These are phyloP conservation scores for Pseudomugil gertrudae DNA, from an alignment of 2,797 vertebrate species.

Conservation along the genomic window DNA sequence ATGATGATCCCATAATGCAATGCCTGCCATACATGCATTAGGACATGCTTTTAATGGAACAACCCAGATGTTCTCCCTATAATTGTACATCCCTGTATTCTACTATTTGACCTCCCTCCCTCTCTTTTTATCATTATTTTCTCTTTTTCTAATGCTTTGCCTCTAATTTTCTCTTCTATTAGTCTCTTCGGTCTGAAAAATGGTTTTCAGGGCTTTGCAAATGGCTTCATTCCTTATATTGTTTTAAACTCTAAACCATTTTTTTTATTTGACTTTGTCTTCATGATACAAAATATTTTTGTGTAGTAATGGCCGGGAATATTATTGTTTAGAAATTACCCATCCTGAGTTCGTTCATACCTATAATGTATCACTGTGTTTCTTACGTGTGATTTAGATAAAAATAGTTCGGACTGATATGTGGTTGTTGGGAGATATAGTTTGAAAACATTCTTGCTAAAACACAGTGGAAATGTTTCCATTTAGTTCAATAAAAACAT, in stretches of 20 bases:
- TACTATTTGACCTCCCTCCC: constrained; percentile 23
- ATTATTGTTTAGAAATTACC: background rate
- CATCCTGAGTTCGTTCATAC: background rate
- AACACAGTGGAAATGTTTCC: no score
- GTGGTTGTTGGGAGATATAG: no score
- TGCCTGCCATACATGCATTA: constrained; percentile 44
- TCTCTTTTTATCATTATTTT: constrained; percentile 8
- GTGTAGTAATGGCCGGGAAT: background rate
- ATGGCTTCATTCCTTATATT: background rate
- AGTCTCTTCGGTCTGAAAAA: background rate
- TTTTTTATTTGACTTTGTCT: background rate
- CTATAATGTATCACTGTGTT: background rate
- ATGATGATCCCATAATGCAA: constrained; percentile 45
- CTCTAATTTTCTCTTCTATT: background rate
- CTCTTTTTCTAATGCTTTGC: background rate
- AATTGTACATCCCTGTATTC: constrained; percentile 51
- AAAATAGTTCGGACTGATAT: constrained; percentile 3
- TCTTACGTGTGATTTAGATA: background rate
- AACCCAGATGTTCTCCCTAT: constrained; percentile 28
- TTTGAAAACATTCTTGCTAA: no score
- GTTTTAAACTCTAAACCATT: no score
- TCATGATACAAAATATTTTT: background rate
- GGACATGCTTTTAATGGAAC: constrained; percentile 49
- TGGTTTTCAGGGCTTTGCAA: background rate
- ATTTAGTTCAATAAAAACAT: no score